Evolutionary conservation across 2,888 invertebrate genomes (phyloP), one percentile per base, ranked within the genome.

Genomic region (Lasius fuliginosus): DNA sequence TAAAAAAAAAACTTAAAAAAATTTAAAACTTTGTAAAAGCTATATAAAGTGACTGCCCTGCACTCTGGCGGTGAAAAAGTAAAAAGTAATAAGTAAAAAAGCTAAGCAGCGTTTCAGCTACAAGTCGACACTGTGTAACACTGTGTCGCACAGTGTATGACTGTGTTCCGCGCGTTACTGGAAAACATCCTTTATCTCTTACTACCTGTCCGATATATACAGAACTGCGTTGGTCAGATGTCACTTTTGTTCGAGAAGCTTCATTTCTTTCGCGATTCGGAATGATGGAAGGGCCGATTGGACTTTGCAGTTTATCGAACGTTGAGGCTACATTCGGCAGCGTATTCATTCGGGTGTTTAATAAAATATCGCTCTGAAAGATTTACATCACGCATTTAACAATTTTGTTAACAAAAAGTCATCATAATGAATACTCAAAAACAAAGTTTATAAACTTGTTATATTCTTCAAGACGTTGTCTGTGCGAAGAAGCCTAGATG

Each of bases 151-250:
- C 23, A 23, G 23, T 23, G 23, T 23, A 23, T 23, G 23, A 23
- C 23, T 23, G 23, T 23, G 23, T 23, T 23, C 23, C 23, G 23
- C 23, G 23, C 23, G 23, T 23, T 23, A 0, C 23, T 23, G 23
- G 23, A 23, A 23, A 23, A 23, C 23, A 23, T 0, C 23, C 23
- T 23, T 23, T 23, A 23, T 86, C 81, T 77, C 79, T 90, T 86
- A 85, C 90, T 94, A 95, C 95, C 94, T 95, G 94, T 92, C 93
- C 94, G 84, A 94, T 94, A 89, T 94, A 94, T 91, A 94, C 92
- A 88, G 94, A 92, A 90, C 93, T 93, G 89, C 93, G 93, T 92
- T 94, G 94, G 92, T 93, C 94, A 91, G 92, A 93, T 87, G 90
- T 90, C 87, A 94, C 92, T 82, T 87, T 94, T 86, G 92, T 93